phyloP scores from a whole-genome alignment of 1,140 invertebrate genomes.

The Dinoponera quadriceps region DNA sequence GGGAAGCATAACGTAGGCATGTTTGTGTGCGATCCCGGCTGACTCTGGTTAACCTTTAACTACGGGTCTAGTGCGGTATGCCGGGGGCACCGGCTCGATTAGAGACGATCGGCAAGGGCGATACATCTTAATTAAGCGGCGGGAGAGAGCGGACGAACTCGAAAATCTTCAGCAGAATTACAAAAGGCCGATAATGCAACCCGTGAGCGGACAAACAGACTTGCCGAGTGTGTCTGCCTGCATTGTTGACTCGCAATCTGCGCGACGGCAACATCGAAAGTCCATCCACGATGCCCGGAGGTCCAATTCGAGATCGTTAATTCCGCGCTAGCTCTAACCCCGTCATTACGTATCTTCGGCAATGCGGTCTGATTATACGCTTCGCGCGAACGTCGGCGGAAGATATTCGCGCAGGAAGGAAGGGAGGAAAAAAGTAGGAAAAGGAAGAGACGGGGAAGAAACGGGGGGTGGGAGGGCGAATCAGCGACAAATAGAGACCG shows the following conservation, averaged over 20 bases:
- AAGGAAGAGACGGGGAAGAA: constrained; percentile 11
- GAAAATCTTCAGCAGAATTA: too few species aligned
- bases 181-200: neutral
- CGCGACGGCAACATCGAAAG: constrained; percentile 37
- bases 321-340: constrained; percentile 67
- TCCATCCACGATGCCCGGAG: constrained; percentile 44
- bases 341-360: constrained; percentile 72
- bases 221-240: neutral
- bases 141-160: too few species aligned
- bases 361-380: constrained; percentile 72
- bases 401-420: constrained; percentile 17
- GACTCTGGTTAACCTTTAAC: neutral
- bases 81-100: too few species aligned
- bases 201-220: neutral
- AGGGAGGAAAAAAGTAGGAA: neutral
- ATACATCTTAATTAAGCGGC: too few species aligned
- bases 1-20: too few species aligned
- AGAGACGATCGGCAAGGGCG: too few species aligned
- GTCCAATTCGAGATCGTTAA: constrained; percentile 68
- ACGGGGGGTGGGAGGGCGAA: neutral
- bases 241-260: constrained; percentile 53
- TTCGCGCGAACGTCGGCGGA: constrained; percentile 24
- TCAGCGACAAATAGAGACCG: too few species aligned
- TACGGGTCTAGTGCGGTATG: too few species aligned
- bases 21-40: constrained; percentile 1